Evolutionary conservation across 2,888 invertebrate genomes (phyloP).

Genomic region (Ischnus inquisitorius): DNA sequence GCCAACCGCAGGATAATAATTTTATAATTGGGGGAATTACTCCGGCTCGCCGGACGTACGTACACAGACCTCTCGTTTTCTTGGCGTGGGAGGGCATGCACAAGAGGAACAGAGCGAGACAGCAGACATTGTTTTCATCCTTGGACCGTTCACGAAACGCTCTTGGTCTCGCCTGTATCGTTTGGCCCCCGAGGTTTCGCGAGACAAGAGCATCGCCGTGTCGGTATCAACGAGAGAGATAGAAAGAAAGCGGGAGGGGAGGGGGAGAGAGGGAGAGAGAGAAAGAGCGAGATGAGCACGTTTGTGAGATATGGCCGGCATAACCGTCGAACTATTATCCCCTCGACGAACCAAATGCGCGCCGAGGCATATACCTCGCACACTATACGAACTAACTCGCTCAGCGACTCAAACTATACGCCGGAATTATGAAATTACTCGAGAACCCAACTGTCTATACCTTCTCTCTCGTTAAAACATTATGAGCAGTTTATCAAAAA

Average conservation of each 20-base stretch:
- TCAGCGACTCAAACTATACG: conserved; percentile 67
- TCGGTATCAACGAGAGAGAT: conserved; percentile 5
- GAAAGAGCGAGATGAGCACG: conserved; percentile 74
- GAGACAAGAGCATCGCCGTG: neutral
- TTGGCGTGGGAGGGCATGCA: conserved; percentile 82
- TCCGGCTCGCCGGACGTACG: conserved; percentile 82
- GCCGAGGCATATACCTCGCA: conserved; percentile 27
- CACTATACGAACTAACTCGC: conserved; percentile 67
- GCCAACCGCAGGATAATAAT: conserved; percentile 85
- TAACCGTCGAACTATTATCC: conserved; percentile 84
- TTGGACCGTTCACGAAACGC: conserved; percentile 63
- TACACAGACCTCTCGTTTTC: conserved; percentile 62
- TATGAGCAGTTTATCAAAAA: conserved; percentile 82
- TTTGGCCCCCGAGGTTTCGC: conserved; percentile 64
- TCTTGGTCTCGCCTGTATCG: conserved; percentile 59
- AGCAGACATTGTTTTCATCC: conserved; percentile 82
- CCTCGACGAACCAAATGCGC: conserved; percentile 69
- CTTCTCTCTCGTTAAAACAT: conserved; percentile 78
- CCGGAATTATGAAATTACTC: conserved; percentile 83
- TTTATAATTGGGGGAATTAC: conserved; percentile 85
- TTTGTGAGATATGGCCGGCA: conserved; percentile 84
- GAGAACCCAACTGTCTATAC: conserved; percentile 57
- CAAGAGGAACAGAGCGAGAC: conserved; percentile 38
- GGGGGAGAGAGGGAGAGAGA: conserved; percentile 13
- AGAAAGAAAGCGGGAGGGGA: conserved; percentile 19